Conservation (phyloP, 2,113 vertebrate genomes). For the Toxostoma redivivum region DNA sequence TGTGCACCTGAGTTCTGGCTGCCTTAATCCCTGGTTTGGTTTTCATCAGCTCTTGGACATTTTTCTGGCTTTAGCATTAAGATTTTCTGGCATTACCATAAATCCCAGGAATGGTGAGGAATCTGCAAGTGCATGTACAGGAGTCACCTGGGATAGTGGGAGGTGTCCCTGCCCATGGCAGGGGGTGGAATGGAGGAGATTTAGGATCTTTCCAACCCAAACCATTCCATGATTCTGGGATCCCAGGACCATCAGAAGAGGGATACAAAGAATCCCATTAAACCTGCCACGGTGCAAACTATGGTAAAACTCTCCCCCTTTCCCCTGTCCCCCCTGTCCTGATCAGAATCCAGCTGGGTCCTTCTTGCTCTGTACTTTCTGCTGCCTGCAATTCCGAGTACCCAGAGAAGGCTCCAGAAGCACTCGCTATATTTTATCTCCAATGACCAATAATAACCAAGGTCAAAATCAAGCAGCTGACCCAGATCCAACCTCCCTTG, state of each 20-base stretch:
- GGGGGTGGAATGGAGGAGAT: not conserved
- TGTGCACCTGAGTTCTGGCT: not conserved
- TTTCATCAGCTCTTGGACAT: not conserved
- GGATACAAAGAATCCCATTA: not conserved
- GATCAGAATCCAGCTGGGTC: not conserved
- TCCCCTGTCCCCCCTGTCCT: not conserved
- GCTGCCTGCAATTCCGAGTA: not conserved
- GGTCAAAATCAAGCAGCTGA: constrained; percentile 59
- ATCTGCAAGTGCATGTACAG: rapidly evolving
- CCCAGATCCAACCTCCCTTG: constrained; percentile 54
- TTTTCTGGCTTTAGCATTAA: not conserved
- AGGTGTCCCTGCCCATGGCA: not conserved
- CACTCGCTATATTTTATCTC: constrained; percentile 22
- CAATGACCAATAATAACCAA: constrained; percentile 43
- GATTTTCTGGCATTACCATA: not conserved
- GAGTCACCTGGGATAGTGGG: not conserved
- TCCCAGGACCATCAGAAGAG: not conserved
- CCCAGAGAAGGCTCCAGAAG: not conserved
- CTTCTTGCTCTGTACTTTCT: not conserved
- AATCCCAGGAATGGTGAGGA: not conserved
- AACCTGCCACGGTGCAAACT: rapidly evolving
- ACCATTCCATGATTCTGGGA: not conserved
- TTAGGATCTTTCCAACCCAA: not conserved
- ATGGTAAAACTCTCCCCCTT: rapidly evolving
- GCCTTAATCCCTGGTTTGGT: not conserved